Percentiles rank a stretch among this genome's conserved stretches.
Conservation (phyloP, 2,888 invertebrate species). For the Tubulanus polymorphus region DNA sequence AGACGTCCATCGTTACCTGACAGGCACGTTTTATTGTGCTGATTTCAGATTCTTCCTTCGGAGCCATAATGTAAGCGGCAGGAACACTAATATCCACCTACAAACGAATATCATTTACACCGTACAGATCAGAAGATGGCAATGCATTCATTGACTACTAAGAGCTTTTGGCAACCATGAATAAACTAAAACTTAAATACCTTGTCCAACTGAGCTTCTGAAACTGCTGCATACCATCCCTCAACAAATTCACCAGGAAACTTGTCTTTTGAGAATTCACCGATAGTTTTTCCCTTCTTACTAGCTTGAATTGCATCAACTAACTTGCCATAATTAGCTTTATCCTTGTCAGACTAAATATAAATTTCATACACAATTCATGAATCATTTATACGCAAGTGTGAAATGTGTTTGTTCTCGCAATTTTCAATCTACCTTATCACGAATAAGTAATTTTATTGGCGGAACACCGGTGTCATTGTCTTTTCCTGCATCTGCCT, state of each 20-base stretch:
- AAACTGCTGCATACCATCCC: constrained; percentile 77
- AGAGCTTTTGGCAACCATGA: no score
- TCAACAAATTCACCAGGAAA: constrained; percentile 91
- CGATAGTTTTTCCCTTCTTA: constrained; percentile 81
- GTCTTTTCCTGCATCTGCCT: constrained; percentile 54
- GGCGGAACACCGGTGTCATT: constrained; percentile 68
- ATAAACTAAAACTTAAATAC: constrained; percentile 45
- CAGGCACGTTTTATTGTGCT: constrained; percentile 87
- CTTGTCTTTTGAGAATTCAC: constrained; percentile 88
- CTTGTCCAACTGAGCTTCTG: constrained; percentile 74
- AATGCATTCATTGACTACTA: no score
- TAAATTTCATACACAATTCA: constrained; percentile 5
- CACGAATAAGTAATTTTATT: constrained; percentile 80
- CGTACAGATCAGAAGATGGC: no score
- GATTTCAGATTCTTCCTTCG: constrained; percentile 91
- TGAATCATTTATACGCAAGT: neutral
- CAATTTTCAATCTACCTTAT: constrained; percentile 64
- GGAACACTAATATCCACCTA: constrained; percentile 73
- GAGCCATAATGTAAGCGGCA: constrained; percentile 82
- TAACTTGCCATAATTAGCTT: constrained; percentile 67
- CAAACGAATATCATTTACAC: no score
- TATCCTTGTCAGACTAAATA: constrained; percentile 67
- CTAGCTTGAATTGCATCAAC: constrained; percentile 81
- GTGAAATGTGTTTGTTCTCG: neutral
- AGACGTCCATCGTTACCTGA: constrained; percentile 88